A percentile compares a stretch with the other conserved stretches of the same genome.
Conservation (phyloP, 2,797 vertebrate species). For the Lagodon rhomboides region DNA sequence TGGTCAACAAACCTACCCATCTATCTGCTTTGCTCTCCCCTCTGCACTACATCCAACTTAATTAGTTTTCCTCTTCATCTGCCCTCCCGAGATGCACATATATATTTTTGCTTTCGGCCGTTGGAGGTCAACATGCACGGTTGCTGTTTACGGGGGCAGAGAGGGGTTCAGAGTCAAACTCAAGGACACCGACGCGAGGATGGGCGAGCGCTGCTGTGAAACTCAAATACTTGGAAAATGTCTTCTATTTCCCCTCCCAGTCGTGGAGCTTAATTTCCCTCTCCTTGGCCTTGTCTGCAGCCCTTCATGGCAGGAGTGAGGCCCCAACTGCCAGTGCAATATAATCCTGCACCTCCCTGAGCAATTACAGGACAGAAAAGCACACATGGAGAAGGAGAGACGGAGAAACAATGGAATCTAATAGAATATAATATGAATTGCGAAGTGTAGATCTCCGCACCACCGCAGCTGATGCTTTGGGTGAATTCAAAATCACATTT, state of each 20-base stretch:
- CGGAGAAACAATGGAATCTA: conserved; percentile 22
- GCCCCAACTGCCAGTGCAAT: conserved; percentile 35
- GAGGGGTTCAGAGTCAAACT: conserved; percentile 28
- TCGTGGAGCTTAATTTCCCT: background rate
- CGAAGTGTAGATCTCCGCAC: conserved; percentile 25
- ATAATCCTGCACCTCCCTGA: conserved; percentile 38
- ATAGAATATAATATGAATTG: conserved; percentile 30
- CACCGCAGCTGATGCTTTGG: background rate
- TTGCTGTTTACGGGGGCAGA: background rate
- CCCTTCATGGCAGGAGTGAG: conserved; percentile 16
- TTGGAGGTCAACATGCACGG: background rate
- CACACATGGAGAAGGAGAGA: conserved; percentile 13
- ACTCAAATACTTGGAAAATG: conserved; percentile 25
- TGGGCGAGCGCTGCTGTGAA: background rate
- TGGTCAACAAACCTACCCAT: conserved; percentile 26
- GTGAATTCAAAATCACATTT: conserved; percentile 21
- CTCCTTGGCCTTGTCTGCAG: conserved; percentile 29
- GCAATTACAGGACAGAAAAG: conserved; percentile 41
- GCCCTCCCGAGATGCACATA: background rate
- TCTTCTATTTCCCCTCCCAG: conserved; percentile 3
- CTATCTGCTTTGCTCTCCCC: background rate
- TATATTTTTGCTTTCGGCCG: background rate
- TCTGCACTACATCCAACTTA: background rate
- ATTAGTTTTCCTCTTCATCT: conserved; percentile 5
- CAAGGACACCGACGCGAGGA: conserved; percentile 35